Evolutionary conservation across 2,888 invertebrate genomes (phyloP), one percentile per base, ranked within the genome.

Genomic region (Lumbricus terrestris): DNA sequence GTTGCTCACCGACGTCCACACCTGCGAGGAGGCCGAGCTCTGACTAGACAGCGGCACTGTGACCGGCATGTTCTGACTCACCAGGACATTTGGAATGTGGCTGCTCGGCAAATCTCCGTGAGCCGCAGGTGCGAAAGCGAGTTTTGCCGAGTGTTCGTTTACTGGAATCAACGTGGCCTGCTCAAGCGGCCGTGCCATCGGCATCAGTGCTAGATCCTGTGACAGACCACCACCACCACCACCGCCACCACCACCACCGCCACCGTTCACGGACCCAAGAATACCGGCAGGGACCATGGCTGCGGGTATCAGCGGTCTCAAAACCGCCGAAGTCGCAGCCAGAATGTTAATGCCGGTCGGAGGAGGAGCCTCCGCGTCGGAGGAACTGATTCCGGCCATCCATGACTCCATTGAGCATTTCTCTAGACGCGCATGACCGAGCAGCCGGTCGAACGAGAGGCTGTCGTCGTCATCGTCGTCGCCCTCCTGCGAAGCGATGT

Each of bases 401-500:
- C 85, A 85, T 37, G 85, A 85, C 16, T 85, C 85, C 85, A 85
- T 85, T 33, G 85, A 37, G 35, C 35, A 85, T 37, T 85, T 85
- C 85, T 83, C 83, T 35, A 83, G 83, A 20, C 85, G 85, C 2
- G 85, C 37, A 23, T 85, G 85, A 35, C 85, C 85, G 85, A 85
- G 85, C 34, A 85, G 85, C 85, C 85, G 85, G 23, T 85, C 85
- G 16, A 85, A 85, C 35, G 85, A 85, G 18, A 85, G 16, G 37
- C 85, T 85, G 85, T 85, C 85, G 34, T 85, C 85, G 16, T 85
- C 85, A 18, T 85, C 85, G 85, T 85, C 85, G 35, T 85, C 85
- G 34, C 85, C 85, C 85, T 85, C 85, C 85, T 85, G 85, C 34
- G 85, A 85, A 85, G 85, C 34, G 37, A 85, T 85, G n/a, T 85